phyloP scores from a whole-genome alignment of 2,888 invertebrate species.

The Vandiemenella viatica region DNA sequence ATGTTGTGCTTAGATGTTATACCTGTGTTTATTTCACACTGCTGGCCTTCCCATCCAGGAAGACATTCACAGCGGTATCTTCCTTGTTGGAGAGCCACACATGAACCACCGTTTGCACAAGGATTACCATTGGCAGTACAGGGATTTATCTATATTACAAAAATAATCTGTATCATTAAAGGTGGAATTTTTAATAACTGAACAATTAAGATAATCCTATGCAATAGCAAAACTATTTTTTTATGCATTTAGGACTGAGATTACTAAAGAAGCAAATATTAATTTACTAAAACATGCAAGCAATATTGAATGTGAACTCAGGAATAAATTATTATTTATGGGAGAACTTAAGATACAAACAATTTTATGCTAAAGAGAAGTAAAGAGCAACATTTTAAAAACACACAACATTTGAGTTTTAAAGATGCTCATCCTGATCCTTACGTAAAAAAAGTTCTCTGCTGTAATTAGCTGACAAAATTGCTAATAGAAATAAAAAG shows the following conservation, averaged over 20 bases:
- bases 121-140: slow-evolving; percentile 81
- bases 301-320: no score
- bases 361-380: no score
- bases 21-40: slow-evolving; percentile 71
- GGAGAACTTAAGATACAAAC: no score
- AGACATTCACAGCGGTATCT: slow-evolving; percentile 88
- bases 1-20: no score
- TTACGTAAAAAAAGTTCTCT: no score
- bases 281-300: background rate
- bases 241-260: background rate
- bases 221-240: background rate
- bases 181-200: background rate
- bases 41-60: slow-evolving; percentile 93
- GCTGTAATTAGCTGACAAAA: no score
- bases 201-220: background rate
- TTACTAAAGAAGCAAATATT: background rate
- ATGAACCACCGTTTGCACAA: slow-evolving; percentile 79
- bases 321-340: no score
- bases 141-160: slow-evolving; percentile 56
- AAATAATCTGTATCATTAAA: background rate
- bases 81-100: slow-evolving; percentile 79
- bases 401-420: no score
- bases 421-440: no score
- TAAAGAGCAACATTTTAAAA: no score
- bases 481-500: slow-evolving; percentile 1